phyloP scores from a whole-genome alignment of 2,113 vertebrate species.

The Pseudorhombus dupliciocellatus region DNA sequence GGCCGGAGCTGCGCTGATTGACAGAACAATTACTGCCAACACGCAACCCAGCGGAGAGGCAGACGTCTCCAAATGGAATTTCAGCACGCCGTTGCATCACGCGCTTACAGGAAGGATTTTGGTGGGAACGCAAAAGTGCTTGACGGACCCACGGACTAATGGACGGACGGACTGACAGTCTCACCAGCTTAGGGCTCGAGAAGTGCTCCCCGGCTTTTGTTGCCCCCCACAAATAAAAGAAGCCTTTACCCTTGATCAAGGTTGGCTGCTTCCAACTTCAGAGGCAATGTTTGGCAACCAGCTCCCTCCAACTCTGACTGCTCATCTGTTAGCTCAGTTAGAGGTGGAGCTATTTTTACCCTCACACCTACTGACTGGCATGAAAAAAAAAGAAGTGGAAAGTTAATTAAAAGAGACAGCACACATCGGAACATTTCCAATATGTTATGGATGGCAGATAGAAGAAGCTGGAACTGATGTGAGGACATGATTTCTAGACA shows the following conservation, averaged over 20 bases:
- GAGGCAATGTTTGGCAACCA: conserved; percentile 68
- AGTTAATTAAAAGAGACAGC: conserved; percentile 67
- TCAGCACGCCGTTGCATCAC: conserved; percentile 82
- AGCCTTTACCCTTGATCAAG: conserved; percentile 77
- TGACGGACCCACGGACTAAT: conserved; percentile 18
- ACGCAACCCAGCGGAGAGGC: conserved; percentile 78
- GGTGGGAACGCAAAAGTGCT: conserved; percentile 68
- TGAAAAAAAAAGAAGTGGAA: conserved; percentile 51
- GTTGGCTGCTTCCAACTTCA: conserved; percentile 75
- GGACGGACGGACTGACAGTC: conserved; percentile 41
- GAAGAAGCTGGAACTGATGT: conserved; percentile 27
- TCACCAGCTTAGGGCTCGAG: conserved; percentile 42
- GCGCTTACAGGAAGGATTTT: conserved; percentile 77
- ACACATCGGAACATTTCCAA: conserved; percentile 40
- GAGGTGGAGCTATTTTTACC: conserved; percentile 73
- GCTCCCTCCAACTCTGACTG: conserved; percentile 63
- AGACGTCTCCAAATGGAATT: conserved; percentile 85
- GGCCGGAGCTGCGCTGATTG: conserved; percentile 80
- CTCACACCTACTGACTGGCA: conserved; percentile 60
- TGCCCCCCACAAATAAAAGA: conserved; percentile 34
- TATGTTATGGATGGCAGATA: conserved; percentile 22
- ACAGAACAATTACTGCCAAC: conserved; percentile 87
- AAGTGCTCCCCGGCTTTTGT: conserved; percentile 55
- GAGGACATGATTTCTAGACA: background rate
- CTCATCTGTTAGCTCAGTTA: conserved; percentile 68